Evolutionary conservation across 2,888 invertebrate genomes (phyloP).

Genomic region (Scaptomyza flava): DNA sequence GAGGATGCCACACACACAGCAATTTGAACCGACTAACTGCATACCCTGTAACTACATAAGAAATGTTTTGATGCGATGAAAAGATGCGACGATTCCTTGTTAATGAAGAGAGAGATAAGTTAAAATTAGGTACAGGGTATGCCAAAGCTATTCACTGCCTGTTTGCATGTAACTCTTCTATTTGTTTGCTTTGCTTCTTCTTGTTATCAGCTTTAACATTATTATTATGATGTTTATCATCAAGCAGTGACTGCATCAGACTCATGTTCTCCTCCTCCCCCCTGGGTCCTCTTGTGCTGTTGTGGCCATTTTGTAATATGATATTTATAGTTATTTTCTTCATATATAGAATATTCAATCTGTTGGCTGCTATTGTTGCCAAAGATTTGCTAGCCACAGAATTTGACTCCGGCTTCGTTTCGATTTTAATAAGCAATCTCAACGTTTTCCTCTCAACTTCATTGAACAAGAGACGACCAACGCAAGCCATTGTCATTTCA

Average conservation of each 20-base stretch:
- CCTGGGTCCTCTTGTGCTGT: slow-evolving; percentile 21
- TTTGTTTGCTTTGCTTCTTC: slow-evolving; percentile 38
- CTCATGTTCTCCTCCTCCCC: slow-evolving; percentile 3
- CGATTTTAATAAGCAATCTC: slow-evolving; percentile 10
- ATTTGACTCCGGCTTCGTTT: slow-evolving; percentile 54
- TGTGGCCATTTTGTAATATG: slow-evolving; percentile 71
- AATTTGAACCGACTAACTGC: too few relatives aligned
- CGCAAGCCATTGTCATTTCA: slow-evolving; percentile 71
- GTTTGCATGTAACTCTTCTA: slow-evolving; percentile 13
- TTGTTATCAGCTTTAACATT: slow-evolving; percentile 58
- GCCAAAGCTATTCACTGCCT: too few relatives aligned
- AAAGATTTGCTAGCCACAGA: slow-evolving; percentile 55
- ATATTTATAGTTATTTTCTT: slow-evolving; percentile 79
- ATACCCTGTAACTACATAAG: too few relatives aligned
- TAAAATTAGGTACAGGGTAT: slow-evolving; percentile 21
- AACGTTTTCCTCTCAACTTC: slow-evolving; percentile 13
- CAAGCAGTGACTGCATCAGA: slow-evolving; percentile 34
- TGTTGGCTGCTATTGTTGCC: slow-evolving; percentile 48
- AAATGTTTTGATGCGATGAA: background rate
- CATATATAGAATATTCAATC: slow-evolving; percentile 72
- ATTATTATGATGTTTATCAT: slow-evolving; percentile 51
- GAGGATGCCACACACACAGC: too few relatives aligned
- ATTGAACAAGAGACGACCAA: slow-evolving; percentile 22
- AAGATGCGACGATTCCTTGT: too few relatives aligned
- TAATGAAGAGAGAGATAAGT: too few relatives aligned